Conservation (phyloP, 2,888 invertebrate species). For the Cynaeus angustus region DNA sequence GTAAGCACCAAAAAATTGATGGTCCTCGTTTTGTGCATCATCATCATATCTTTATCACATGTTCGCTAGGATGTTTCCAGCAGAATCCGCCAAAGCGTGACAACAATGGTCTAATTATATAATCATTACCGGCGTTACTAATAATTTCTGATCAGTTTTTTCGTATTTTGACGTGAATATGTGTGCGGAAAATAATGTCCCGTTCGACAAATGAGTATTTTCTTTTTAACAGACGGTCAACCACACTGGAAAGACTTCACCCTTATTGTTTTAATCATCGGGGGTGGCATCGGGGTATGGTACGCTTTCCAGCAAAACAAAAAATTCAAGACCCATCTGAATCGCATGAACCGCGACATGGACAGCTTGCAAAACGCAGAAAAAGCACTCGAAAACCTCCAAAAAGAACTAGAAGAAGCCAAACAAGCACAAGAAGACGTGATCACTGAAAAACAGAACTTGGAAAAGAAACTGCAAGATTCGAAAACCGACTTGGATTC, state of each 20-base stretch:
- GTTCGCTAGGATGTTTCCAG: constrained; percentile 33
- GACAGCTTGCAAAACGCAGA: constrained; percentile 93
- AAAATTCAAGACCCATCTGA: constrained; percentile 88
- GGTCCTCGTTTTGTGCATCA: neutral
- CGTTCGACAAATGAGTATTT: constrained; percentile 34
- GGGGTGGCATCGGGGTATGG: constrained; percentile 92
- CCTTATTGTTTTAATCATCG: constrained; percentile 86
- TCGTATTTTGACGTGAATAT: constrained; percentile 30
- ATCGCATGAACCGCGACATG: constrained; percentile 95
- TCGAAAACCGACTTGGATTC: constrained; percentile 78
- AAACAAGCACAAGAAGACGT: constrained; percentile 88
- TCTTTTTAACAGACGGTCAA: constrained; percentile 64
- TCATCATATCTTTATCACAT: constrained; percentile 28
- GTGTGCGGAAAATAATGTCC: constrained; percentile 32
- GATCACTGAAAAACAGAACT: constrained; percentile 85
- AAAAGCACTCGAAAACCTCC: constrained; percentile 88
- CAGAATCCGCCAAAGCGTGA: constrained; percentile 41
- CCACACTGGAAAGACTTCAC: constrained; percentile 89
- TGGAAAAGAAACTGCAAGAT: constrained; percentile 86
- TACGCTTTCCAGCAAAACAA: constrained; percentile 94
- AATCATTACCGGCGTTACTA: constrained; percentile 35
- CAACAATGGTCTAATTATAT: constrained; percentile 44
- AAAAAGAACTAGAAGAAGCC: constrained; percentile 88
- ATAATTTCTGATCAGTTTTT: constrained; percentile 32
- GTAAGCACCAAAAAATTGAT: neutral